These are phyloP conservation scores for Caenorhabditis sp. DNA, from an alignment of 2,888 invertebrate species.

Conservation along the genomic window DNA sequence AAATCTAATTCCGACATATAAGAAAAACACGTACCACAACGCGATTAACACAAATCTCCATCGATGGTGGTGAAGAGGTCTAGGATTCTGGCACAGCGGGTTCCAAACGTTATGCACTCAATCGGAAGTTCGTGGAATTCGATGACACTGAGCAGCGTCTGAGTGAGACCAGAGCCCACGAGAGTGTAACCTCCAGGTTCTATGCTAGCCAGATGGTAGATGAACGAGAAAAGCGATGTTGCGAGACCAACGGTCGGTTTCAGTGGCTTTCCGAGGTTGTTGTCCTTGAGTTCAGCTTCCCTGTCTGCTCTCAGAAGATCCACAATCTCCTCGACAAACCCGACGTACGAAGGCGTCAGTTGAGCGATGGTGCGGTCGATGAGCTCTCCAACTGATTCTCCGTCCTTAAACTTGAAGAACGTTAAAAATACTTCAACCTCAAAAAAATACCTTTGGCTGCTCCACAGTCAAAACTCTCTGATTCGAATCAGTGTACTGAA, in stretches of 20 bases:
- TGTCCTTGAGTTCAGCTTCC: conserved; percentile 77
- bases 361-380: conserved; percentile 50
- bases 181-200: too few relatives aligned
- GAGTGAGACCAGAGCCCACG: too few relatives aligned
- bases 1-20: neutral
- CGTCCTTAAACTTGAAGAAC: conserved; percentile 51
- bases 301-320: conserved; percentile 63
- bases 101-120: conserved; percentile 93
- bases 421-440: neutral
- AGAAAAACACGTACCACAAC: conserved; percentile 64
- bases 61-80: too few relatives aligned
- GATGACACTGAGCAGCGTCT: too few relatives aligned
- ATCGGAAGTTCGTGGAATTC: conserved; percentile 91
- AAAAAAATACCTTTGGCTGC: conserved; percentile 48
- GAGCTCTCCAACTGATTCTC: conserved; percentile 59
- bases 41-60: conserved; percentile 90
- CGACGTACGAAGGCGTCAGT: conserved; percentile 65
- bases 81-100: conserved; percentile 87
- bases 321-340: conserved; percentile 72
- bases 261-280: conserved; percentile 71
- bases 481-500: conserved; percentile 61
- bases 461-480: conserved; percentile 51
- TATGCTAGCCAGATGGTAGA: too few relatives aligned
- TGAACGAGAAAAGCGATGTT: conserved; percentile 92
- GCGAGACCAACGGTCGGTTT: conserved; percentile 86